Evolutionary conservation across 2,113 vertebrate species (phyloP).

Genomic region (pig (Sus scrofa)): DNA sequence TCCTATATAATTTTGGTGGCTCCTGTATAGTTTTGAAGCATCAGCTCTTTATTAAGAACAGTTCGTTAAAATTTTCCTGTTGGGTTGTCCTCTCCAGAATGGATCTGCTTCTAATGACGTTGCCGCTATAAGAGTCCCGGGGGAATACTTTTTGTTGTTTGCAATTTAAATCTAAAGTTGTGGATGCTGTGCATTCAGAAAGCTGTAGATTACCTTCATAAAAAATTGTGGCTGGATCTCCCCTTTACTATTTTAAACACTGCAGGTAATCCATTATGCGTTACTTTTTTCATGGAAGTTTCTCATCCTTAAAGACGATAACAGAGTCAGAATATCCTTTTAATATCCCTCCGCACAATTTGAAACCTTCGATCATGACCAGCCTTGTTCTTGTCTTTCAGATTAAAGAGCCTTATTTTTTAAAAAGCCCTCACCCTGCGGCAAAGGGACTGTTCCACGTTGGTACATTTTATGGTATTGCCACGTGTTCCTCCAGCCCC

Average conservation of each 20-base stretch:
- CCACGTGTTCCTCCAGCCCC: neutral
- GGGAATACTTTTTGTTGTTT: neutral
- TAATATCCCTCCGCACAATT: neutral
- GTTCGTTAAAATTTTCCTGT: neutral
- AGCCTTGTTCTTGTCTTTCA: neutral
- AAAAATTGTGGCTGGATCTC: neutral
- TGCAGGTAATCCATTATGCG: neutral
- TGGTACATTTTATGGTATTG: neutral
- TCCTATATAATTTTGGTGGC: neutral
- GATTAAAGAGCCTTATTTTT: neutral
- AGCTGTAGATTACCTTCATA: neutral
- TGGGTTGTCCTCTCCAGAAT: neutral
- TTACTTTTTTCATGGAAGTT: neutral
- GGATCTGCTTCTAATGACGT: neutral
- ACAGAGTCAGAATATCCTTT: neutral
- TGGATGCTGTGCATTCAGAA: neutral
- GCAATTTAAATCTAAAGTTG: neutral
- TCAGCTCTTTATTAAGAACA: neutral
- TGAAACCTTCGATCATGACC: neutral
- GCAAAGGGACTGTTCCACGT: neutral
- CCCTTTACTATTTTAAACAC: slow-evolving; percentile 27
- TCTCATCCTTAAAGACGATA: neutral
- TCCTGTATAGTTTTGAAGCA: neutral
- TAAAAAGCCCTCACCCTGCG: neutral
- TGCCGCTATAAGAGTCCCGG: neutral